phyloP scores from a whole-genome alignment of 2,113 vertebrate species.

The Melanerpes aurifrons region DNA sequence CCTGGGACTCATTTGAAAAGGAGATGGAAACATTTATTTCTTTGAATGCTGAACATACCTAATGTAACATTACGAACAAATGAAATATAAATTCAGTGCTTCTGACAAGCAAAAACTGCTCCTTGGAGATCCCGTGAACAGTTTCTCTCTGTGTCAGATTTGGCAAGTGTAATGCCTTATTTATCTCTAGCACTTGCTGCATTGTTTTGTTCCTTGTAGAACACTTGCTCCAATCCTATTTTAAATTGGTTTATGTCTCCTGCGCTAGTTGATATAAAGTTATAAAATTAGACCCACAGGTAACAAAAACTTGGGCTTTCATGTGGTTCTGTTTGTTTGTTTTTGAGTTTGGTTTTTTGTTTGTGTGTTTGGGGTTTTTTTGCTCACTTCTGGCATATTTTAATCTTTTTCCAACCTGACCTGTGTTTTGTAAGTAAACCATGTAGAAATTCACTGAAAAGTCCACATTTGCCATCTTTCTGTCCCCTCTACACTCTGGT shows the following conservation, averaged over 20 bases:
- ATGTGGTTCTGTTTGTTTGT: background rate
- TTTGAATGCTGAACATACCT: constrained; percentile 40
- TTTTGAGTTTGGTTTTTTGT: too few species aligned
- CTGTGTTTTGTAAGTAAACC: background rate
- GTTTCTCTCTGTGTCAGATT: constrained; percentile 44
- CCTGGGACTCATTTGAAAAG: constrained; percentile 50
- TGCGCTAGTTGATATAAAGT: constrained; percentile 5
- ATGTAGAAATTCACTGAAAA: background rate
- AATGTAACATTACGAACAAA: background rate
- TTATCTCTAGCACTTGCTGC: constrained; percentile 14
- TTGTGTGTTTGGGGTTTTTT: background rate
- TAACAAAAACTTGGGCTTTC: background rate
- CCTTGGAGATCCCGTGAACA: constrained; percentile 59
- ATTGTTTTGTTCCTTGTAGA: constrained; percentile 32
- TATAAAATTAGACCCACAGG: background rate
- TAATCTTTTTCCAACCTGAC: background rate
- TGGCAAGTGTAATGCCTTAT: constrained; percentile 54
- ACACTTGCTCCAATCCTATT: constrained; percentile 50
- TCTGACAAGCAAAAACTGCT: constrained; percentile 28
- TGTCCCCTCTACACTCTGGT: background rate
- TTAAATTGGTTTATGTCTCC: constrained; percentile 48
- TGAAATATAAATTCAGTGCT: constrained; percentile 24
- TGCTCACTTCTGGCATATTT: background rate
- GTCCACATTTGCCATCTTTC: background rate
- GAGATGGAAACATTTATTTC: constrained; percentile 32